Evolutionary conservation across 2,888 invertebrate genomes (phyloP), one percentile per base, ranked within the genome.

Genomic region (Seira ritae): DNA sequence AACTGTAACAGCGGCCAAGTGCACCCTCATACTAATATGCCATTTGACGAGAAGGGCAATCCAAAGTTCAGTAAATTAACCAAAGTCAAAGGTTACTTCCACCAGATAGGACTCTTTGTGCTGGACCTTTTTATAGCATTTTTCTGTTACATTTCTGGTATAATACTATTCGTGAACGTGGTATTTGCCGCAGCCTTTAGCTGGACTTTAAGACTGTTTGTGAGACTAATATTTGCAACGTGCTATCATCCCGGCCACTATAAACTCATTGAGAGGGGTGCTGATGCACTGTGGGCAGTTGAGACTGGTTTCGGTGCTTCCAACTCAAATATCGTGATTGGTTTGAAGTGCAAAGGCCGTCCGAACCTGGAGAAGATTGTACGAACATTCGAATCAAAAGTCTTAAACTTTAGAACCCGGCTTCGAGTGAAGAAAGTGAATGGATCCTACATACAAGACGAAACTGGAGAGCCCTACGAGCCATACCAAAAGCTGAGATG

Each of bases 301-400:
- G 87, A 87, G 50, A 73, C 72, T 10, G 80, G 82, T 1, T 69
- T 85, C 24, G 85, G 85, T 12, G 80, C 79, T 0, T 83, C 84
- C 8, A 80, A 84, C 22, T 87, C 87, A 6, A 87, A 87, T 73
- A 87, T 86, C 12, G 86, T 87, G n/a, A 80, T 86, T 55, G 83
- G 79, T 0, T 42, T 87, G 46, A 85, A 83, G 31, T 83, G 83
- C 50, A 75, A 71, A 60, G 87, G 87, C 3, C 17, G 15, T 55
- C 83, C 87, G 0, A 74, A 83, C 37, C 46, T 87, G 24, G 84
- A 86, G 3, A 66, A 73, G 17, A 84, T 87, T n/a, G 69, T 80
- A 24, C 79, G 70, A 20, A 84, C 84, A 17, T 87, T 87, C 76
- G 87, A 87, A 74, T 71, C 72, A 20, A 84, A 80, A 76, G 87